These are phyloP conservation scores for Bombus fervidus DNA, from an alignment of 1,140 invertebrate species.

Conservation along the genomic window DNA sequence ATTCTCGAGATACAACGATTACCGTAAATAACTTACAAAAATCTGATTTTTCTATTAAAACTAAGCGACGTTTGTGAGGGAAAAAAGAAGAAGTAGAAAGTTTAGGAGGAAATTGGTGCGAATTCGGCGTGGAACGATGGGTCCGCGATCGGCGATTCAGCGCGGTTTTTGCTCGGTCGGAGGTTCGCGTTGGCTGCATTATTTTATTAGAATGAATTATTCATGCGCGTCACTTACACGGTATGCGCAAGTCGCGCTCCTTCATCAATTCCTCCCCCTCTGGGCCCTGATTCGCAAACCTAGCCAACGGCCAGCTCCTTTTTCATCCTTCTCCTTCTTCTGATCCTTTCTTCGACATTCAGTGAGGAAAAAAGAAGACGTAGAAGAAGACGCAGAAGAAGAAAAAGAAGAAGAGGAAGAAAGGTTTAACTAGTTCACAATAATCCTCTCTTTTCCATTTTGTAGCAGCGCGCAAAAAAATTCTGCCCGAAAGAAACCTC, in stretches of 20 bases:
- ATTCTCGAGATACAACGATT: too few relatives aligned
- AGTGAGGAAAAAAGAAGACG: too few relatives aligned
- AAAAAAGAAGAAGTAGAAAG: neutral
- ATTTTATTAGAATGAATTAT: slow-evolving; percentile 82
- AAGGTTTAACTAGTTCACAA: slow-evolving; percentile 16
- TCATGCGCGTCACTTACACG: slow-evolving; percentile 80
- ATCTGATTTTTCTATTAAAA: neutral
- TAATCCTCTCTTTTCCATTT: slow-evolving; percentile 23
- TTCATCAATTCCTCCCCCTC: slow-evolving; percentile 73
- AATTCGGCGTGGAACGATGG: neutral
- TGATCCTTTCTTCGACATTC: neutral
- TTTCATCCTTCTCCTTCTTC: slow-evolving; percentile 1
- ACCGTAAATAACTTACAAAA: too few relatives aligned
- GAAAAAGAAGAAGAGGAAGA: neutral
- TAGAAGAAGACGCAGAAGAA: too few relatives aligned
- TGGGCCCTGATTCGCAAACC: slow-evolving; percentile 4
- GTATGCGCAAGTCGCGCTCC: slow-evolving; percentile 79
- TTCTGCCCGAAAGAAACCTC: neutral
- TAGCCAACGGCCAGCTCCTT: slow-evolving; percentile 19
- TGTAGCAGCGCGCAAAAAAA: slow-evolving; percentile 12
- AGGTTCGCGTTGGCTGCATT: slow-evolving; percentile 71
- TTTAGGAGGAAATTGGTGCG: slow-evolving; percentile 27
- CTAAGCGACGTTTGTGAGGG: neutral
- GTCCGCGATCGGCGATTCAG: slow-evolving; percentile 23
- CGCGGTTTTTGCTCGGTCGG: slow-evolving; percentile 55